Evolutionary conservation across 2,797 vertebrate species (phyloP).

Genomic region (Tachyglossus aculeatus): DNA sequence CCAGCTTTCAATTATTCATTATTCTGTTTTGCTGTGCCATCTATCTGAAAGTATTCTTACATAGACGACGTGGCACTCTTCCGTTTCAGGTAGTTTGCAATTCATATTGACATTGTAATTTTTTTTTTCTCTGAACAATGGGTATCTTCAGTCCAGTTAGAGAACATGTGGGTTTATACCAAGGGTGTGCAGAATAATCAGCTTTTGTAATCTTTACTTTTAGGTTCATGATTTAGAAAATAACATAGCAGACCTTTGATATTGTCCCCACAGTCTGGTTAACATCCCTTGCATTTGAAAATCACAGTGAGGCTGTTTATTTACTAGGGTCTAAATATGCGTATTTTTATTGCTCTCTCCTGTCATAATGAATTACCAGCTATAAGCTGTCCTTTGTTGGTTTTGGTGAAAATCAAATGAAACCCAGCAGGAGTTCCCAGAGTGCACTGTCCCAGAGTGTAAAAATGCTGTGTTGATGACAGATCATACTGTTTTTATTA

Average conservation of each 20-base stretch:
- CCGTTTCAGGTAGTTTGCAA: constrained; percentile 30
- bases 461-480: constrained; percentile 83
- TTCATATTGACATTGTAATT: constrained; percentile 45
- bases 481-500: constrained; percentile 94
- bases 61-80: constrained; percentile 49
- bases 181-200: constrained; percentile 29
- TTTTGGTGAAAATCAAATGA: constrained; percentile 87
- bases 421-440: constrained; percentile 85
- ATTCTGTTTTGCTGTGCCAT: constrained; percentile 63
- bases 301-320: constrained; percentile 66
- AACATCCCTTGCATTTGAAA: constrained; percentile 51
- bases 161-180: constrained; percentile 16
- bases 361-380: constrained; percentile 80
- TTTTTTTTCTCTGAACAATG: constrained; percentile 20
- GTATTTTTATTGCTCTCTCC: constrained; percentile 76
- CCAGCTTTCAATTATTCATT: constrained; percentile 66
- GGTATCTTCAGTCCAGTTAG: not conserved
- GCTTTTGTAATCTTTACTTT: constrained; percentile 34
- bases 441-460: constrained; percentile 82
- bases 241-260: constrained; percentile 2
- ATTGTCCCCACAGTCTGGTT: constrained; percentile 16
- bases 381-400: constrained; percentile 76
- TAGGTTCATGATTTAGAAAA: constrained; percentile 18
- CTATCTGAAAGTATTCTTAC: constrained; percentile 37
- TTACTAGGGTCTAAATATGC: constrained; percentile 68